Evolutionary conservation across 1,140 invertebrate genomes (phyloP).

Genomic region (Condylostylus longicornis): DNA sequence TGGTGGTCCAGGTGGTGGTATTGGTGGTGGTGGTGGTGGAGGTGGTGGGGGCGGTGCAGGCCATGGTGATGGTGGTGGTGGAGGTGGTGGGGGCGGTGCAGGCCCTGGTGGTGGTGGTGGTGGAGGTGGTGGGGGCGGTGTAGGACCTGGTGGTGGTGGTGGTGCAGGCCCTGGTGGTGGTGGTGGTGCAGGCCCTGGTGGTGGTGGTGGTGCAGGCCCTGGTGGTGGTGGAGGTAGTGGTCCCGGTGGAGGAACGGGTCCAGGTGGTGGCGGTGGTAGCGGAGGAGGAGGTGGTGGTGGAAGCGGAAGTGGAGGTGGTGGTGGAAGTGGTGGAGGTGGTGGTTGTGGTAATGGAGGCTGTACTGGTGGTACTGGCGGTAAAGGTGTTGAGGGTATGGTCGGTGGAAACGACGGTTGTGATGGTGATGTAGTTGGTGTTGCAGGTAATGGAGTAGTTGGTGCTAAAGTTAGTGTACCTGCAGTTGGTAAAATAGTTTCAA

Average conservation of each 20-base stretch:
- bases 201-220: slow-evolving; percentile 5
- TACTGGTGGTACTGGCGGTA: too few relatives aligned
- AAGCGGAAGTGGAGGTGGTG: too few relatives aligned
- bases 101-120: slow-evolving; percentile 7
- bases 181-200: slow-evolving; percentile 8
- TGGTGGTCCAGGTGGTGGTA: not conserved
- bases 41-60: slow-evolving; percentile 3
- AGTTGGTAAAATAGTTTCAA: too few relatives aligned
- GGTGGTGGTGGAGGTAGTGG: slow-evolving; percentile 7
- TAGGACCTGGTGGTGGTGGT: slow-evolving; percentile 6
- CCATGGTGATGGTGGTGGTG: slow-evolving; percentile 1
- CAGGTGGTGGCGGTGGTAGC: too few relatives aligned
- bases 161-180: not conserved
- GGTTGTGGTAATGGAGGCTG: too few relatives aligned
- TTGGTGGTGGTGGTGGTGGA: not conserved
- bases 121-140: slow-evolving; percentile 4
- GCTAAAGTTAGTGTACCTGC: too few relatives aligned
- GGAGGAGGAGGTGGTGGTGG: too few relatives aligned
- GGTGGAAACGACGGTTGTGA: too few relatives aligned
- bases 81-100: not conserved
- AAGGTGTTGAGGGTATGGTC: too few relatives aligned
- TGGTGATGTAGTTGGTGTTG: too few relatives aligned
- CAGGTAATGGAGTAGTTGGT: too few relatives aligned
- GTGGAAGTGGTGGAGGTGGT: too few relatives aligned
- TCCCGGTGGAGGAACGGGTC: slow-evolving; percentile 3